These are phyloP conservation scores for Channa striata DNA, from an alignment of 2,797 vertebrate species.

Conservation along the genomic window DNA sequence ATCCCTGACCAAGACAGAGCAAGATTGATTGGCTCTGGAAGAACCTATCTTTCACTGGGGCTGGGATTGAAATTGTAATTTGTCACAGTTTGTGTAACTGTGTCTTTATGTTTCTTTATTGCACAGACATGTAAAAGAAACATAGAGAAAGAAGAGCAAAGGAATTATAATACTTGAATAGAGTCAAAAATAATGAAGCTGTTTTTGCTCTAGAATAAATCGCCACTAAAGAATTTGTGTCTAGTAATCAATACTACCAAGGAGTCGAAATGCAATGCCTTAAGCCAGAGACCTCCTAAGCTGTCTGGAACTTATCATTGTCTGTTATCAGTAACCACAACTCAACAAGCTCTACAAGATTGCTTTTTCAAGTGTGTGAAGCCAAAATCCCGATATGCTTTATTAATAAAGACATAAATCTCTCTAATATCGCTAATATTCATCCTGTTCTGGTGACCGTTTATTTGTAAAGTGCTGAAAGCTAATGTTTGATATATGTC, in stretches of 20 bases:
- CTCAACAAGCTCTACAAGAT: not conserved
- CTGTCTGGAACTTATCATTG: constrained; percentile 9
- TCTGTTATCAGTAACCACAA: constrained; percentile 21
- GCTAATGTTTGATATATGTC: too few species aligned
- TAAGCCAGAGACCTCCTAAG: constrained; percentile 1
- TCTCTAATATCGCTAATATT: not conserved
- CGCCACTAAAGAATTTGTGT: not conserved
- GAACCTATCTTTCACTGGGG: constrained; percentile 35
- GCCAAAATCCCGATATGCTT: too few species aligned
- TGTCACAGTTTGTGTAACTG: constrained; percentile 18
- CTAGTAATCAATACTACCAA: not conserved
- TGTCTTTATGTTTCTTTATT: constrained; percentile 23
- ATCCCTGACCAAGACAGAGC: constrained; percentile 51
- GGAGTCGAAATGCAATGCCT: not conserved
- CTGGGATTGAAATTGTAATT: constrained; percentile 60
- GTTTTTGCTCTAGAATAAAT: not conserved
- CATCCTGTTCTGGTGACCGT: too few species aligned
- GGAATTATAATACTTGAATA: not conserved
- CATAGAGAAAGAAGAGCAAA: constrained; percentile 1
- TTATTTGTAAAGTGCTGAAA: too few species aligned
- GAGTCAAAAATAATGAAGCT: not conserved
- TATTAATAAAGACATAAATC: not conserved
- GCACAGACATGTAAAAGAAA: constrained; percentile 32
- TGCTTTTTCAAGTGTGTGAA: not conserved
- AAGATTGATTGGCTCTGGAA: constrained; percentile 45